Evolutionary conservation across 2,888 invertebrate genomes (phyloP).

Genomic region (Caenorhabditis sulstoni): DNA sequence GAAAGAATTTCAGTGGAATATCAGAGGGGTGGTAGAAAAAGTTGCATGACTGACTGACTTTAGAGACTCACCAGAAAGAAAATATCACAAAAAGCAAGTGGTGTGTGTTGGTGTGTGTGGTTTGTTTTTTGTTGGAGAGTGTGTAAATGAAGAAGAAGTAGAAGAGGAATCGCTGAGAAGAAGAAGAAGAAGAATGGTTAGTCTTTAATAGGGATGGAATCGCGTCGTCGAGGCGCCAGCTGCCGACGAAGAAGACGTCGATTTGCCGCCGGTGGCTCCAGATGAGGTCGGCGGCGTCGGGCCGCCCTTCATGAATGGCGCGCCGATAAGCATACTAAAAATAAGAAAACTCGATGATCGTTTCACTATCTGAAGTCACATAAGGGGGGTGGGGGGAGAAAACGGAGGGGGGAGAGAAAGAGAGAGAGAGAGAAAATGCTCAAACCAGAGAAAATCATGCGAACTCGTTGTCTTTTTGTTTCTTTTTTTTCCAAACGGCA

Average conservation of each 20-base stretch:
- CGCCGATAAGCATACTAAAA: slow-evolving; percentile 69
- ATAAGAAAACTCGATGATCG: not conserved
- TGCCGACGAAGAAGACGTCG: slow-evolving; percentile 34
- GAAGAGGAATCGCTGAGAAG: not conserved
- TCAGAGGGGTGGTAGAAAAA: not conserved
- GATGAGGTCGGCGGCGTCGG: slow-evolving; percentile 35
- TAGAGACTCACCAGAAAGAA: not conserved
- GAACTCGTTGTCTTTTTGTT: too few relatives aligned
- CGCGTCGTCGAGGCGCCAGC: slow-evolving; percentile 29
- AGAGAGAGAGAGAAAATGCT: too few relatives aligned
- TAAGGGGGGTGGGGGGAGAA: too few relatives aligned
- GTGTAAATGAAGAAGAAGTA: not conserved
- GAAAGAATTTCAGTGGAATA: too few relatives aligned
- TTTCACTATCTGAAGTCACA: not conserved
- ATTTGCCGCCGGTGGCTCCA: slow-evolving; percentile 21
- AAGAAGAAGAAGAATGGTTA: not conserved
- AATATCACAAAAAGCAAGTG: not conserved
- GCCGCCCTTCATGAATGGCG: slow-evolving; percentile 64
- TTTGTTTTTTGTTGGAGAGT: too few relatives aligned
- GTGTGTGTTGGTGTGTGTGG: not conserved
- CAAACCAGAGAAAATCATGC: too few relatives aligned
- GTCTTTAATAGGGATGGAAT: slow-evolving; percentile 55
- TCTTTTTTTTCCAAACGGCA: too few relatives aligned
- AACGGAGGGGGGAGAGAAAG: too few relatives aligned
- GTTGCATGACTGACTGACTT: too few relatives aligned